A percentile compares a stretch with the other conserved stretches of the same genome.
Evolutionary conservation across 23 tunicate genomes (phyloP).

Genomic region (Corella eumyota): DNA sequence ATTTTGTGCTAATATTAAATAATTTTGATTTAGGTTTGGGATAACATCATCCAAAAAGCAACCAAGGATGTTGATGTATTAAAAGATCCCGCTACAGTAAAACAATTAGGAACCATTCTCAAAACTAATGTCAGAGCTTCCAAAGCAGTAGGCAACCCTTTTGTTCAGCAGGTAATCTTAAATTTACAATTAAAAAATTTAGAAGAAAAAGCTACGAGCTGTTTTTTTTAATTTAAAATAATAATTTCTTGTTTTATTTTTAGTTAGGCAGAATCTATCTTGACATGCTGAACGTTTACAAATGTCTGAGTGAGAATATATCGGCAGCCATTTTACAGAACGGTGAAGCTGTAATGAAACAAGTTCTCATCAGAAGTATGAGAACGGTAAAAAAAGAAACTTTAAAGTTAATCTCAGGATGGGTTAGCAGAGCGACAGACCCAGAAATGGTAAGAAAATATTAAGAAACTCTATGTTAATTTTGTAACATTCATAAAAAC

Average conservation of each 20-base stretch:
- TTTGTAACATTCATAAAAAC: background rate
- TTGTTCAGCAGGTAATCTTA: slow-evolving; percentile 66
- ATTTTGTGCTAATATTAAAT: background rate
- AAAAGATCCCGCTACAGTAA: slow-evolving; percentile 86
- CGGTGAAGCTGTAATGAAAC: slow-evolving; percentile 94
- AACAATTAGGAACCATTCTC: slow-evolving; percentile 85
- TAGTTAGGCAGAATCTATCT: slow-evolving; percentile 96
- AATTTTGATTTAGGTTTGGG: slow-evolving; percentile 58
- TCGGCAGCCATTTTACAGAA: slow-evolving; percentile 89
- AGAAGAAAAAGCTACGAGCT: background rate
- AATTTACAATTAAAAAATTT: background rate
- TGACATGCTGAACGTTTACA: slow-evolving; percentile 99
- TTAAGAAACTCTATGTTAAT: background rate
- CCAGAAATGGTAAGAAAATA: slow-evolving; percentile 68
- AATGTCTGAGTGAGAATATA: slow-evolving; percentile 90
- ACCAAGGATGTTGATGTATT: slow-evolving; percentile 84
- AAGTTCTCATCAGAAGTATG: slow-evolving; percentile 91
- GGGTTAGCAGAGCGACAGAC: slow-evolving; percentile 93
- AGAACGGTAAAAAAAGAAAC: slow-evolving; percentile 97
- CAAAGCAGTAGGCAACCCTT: slow-evolving; percentile 87
- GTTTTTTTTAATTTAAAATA: background rate
- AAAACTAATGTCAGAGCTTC: slow-evolving; percentile 97
- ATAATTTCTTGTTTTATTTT: too few relatives aligned
- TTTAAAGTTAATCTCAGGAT: slow-evolving; percentile 80
- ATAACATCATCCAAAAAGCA: slow-evolving; percentile 88